Conservation (phyloP, 1,140 invertebrate species). For the Nasonia vitripennis region DNA sequence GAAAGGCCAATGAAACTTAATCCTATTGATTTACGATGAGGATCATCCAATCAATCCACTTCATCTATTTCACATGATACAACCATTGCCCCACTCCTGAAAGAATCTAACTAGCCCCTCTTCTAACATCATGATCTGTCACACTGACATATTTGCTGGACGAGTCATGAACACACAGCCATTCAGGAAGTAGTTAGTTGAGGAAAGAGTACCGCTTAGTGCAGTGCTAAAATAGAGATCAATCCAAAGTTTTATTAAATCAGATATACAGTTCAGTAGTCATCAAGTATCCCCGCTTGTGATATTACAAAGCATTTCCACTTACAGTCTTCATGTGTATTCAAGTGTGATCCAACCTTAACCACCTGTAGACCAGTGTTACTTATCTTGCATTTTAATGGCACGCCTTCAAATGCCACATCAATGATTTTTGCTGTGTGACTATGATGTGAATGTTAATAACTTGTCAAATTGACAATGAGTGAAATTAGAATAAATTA, state of each 20-base stretch:
- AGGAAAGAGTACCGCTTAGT: not conserved
- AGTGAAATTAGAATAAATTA: constrained; percentile 43
- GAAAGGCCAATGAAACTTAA: not conserved
- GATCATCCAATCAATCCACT: constrained; percentile 17
- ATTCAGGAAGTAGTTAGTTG: constrained; percentile 18
- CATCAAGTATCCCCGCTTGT: not conserved
- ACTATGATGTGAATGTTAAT: not conserved
- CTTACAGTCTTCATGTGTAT: not conserved
- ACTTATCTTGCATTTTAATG: not conserved
- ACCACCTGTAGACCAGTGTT: not conserved
- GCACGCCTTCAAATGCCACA: not conserved
- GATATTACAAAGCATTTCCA: not conserved
- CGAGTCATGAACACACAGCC: constrained; percentile 23
- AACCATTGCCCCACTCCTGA: constrained; percentile 3
- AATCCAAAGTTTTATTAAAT: not conserved
- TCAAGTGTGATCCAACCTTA: not conserved
- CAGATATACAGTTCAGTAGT: not conserved
- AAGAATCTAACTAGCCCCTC: not conserved
- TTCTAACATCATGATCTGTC: not conserved
- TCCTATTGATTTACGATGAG: constrained; percentile 1
- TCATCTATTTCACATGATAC: constrained; percentile 8
- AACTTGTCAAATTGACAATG: constrained; percentile 24
- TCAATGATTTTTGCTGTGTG: not conserved
- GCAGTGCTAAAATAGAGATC: not conserved
- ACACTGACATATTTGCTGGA: constrained; percentile 31